Percentiles rank a stretch among this genome's conserved stretches.
phyloP scores from a whole-genome alignment of 2,113 vertebrate species.

The Zosterops pallidus region DNA sequence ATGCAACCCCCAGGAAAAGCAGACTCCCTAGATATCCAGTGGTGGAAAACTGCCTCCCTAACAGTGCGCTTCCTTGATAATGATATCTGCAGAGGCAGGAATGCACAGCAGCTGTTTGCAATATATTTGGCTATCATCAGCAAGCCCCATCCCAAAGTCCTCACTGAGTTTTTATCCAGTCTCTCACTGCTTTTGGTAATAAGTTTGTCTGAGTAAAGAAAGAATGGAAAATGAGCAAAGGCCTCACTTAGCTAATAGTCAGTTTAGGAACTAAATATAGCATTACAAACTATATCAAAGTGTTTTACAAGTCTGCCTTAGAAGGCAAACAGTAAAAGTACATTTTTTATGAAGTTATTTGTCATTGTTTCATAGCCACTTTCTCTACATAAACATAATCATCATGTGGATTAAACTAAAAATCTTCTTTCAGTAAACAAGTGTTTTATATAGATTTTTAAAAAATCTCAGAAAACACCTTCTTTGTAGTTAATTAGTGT shows the following conservation, averaged over 20 bases:
- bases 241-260: neutral
- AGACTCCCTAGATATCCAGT: neutral
- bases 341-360: neutral
- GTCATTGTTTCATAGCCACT: neutral
- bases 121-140: constrained; percentile 3
- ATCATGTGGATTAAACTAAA: neutral
- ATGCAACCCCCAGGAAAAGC: neutral
- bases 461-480: neutral
- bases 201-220: neutral
- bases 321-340: neutral
- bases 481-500: neutral
- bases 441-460: neutral
- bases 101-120: neutral
- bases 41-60: neutral
- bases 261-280: constrained; percentile 2
- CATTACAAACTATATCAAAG: neutral
- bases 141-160: neutral
- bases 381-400: neutral
- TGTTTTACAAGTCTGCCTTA: neutral
- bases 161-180: neutral
- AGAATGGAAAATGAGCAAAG: constrained; percentile 9
- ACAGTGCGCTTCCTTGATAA: neutral
- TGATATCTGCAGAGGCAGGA: neutral
- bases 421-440: neutral
- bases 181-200: neutral